A percentile compares a stretch with the other conserved stretches of the same genome.
These are phyloP conservation scores for Poecilia picta DNA, from an alignment of 2,797 vertebrate species.

Conservation along the genomic window DNA sequence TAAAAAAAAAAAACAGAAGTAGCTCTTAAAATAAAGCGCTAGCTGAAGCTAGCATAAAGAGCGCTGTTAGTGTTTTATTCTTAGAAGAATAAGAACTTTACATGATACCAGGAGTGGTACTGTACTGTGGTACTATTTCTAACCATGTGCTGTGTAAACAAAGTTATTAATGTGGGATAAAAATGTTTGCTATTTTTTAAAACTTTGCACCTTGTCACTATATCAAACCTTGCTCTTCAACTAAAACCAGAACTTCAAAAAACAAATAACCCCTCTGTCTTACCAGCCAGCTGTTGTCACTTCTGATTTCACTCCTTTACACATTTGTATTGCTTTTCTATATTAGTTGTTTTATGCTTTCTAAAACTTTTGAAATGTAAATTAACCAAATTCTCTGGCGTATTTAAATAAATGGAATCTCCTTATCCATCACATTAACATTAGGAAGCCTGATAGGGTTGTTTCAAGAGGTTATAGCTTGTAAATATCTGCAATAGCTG, in stretches of 20 bases:
- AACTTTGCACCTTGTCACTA: neutral
- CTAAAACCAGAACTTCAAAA: neutral
- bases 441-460: neutral
- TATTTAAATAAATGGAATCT: neutral
- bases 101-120: too few relatives aligned
- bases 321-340: neutral
- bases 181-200: neutral
- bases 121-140: neutral
- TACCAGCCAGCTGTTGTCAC: neutral
- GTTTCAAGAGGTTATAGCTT: neutral
- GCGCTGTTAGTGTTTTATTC: too few relatives aligned
- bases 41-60: too few relatives aligned
- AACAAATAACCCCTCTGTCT: neutral
- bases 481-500: neutral
- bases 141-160: neutral
- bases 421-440: neutral
- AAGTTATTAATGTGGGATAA: neutral
- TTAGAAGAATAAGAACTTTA: too few relatives aligned
- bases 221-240: neutral
- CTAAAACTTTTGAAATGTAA: neutral
- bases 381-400: neutral
- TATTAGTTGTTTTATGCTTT: neutral
- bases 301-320: neutral
- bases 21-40: too few relatives aligned
- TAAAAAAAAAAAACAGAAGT: too few relatives aligned